Conservation (phyloP, 2,797 vertebrate genomes). For the Sebastes vulpes region DNA sequence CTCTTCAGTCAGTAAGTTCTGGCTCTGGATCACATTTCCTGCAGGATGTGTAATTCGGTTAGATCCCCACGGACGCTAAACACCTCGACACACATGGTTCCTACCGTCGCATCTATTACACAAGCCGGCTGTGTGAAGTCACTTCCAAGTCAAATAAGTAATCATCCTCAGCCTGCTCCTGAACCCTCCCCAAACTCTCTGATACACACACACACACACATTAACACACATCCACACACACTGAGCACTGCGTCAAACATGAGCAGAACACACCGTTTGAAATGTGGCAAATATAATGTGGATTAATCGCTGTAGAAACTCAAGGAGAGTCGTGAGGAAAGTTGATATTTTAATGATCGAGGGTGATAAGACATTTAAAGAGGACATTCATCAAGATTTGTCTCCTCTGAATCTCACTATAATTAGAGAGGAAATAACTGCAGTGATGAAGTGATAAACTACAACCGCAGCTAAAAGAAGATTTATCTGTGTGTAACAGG, state of each 20-base stretch:
- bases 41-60: conserved; percentile 59
- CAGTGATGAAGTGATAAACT: not conserved
- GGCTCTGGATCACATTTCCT: conserved; percentile 43
- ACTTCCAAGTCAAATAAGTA: conserved; percentile 90
- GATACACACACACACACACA: conserved; percentile 9
- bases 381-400: not conserved
- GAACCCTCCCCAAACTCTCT: conserved; percentile 21
- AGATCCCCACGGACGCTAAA: conserved; percentile 63
- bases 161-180: conserved; percentile 30
- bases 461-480: not conserved
- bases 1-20: not conserved
- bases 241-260: not conserved
- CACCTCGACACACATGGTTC: conserved; percentile 82
- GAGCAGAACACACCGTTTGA: not conserved
- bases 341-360: not conserved
- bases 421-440: not conserved
- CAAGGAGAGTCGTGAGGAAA: not conserved
- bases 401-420: not conserved
- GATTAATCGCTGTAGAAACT: not conserved
- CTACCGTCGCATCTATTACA: conserved; percentile 66
- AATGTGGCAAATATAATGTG: not conserved
- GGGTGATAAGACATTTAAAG: not conserved
- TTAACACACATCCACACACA: not conserved
- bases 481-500: not conserved
- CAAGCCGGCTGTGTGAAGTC: conserved; percentile 82